Conservation (phyloP, 2,888 invertebrate species). For the Isotomurus palustris region DNA sequence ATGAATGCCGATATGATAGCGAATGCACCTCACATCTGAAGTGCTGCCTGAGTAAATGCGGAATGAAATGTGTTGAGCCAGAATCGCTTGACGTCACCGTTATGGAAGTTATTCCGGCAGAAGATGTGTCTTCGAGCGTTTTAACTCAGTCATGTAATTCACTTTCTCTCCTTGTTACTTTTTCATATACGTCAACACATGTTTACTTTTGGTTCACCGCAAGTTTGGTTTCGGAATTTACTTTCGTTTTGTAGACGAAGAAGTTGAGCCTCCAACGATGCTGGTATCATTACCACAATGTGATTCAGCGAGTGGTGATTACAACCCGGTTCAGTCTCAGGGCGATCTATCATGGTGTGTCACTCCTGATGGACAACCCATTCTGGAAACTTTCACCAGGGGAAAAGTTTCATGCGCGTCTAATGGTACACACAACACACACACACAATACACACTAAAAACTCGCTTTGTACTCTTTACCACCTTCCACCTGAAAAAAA, state of each 20-base stretch:
- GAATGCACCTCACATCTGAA: slow-evolving; percentile 44
- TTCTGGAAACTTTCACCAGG: slow-evolving; percentile 73
- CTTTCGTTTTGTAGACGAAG: slow-evolving; percentile 11
- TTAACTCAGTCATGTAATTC: background rate
- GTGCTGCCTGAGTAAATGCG: slow-evolving; percentile 47
- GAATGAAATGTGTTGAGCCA: slow-evolving; percentile 41
- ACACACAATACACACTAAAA: too few relatives aligned
- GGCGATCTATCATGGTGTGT: slow-evolving; percentile 65
- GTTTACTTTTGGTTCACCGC: background rate
- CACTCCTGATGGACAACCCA: slow-evolving; percentile 67
- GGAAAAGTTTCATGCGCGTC: slow-evolving; percentile 62
- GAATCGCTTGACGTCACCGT: slow-evolving; percentile 10
- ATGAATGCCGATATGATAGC: slow-evolving; percentile 45
- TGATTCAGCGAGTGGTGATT: slow-evolving; percentile 46
- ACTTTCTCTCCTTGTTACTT: background rate
- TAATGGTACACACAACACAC: slow-evolving; percentile 28
- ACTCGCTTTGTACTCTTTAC: too few relatives aligned
- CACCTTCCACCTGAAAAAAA: too few relatives aligned
- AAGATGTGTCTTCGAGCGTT: background rate
- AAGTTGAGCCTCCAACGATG: slow-evolving; percentile 41
- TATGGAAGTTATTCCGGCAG: background rate
- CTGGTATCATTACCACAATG: slow-evolving; percentile 47
- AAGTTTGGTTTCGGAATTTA: too few relatives aligned
- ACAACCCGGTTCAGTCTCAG: slow-evolving; percentile 47
- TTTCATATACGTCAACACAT: background rate